Evolutionary conservation across 2,797 vertebrate species (phyloP).

Genomic region (Eulemur rubriventer): DNA sequence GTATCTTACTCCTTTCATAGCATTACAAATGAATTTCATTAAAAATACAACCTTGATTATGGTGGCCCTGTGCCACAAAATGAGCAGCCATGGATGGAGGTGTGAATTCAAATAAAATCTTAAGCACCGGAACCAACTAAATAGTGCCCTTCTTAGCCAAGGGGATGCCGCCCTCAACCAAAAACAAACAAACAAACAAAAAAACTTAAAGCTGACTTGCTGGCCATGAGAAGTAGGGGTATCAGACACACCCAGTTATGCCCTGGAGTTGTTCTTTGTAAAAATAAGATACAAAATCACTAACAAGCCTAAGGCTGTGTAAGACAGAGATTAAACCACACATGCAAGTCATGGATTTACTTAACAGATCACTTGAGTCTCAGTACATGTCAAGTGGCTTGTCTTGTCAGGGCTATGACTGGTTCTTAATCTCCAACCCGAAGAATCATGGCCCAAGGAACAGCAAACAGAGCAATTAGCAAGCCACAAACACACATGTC

Average conservation of each 20-base stretch:
- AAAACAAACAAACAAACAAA: neutral
- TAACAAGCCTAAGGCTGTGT: neutral
- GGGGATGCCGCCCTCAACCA: too few species aligned
- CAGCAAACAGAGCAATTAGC: too few species aligned
- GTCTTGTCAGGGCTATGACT: neutral
- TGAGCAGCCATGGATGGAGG: neutral
- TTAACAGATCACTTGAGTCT: neutral
- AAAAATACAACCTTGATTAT: neutral
- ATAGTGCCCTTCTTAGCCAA: neutral
- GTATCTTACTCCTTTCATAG: neutral
- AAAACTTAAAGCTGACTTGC: neutral
- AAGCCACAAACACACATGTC: too few species aligned
- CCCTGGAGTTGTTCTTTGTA: neutral
- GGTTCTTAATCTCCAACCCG: too few species aligned
- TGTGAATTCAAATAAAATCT: neutral
- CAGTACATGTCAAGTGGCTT: neutral
- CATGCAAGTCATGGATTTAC: neutral
- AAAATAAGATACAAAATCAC: neutral
- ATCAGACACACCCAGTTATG: neutral
- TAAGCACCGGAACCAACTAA: neutral
- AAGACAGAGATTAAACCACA: neutral
- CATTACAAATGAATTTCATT: neutral
- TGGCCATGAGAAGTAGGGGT: neutral
- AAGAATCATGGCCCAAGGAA: too few species aligned
- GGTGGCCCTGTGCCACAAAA: rapidly evolving